These are phyloP conservation scores for Gymnosoma rotundatum DNA, from an alignment of 2,888 invertebrate species.

Conservation along the genomic window DNA sequence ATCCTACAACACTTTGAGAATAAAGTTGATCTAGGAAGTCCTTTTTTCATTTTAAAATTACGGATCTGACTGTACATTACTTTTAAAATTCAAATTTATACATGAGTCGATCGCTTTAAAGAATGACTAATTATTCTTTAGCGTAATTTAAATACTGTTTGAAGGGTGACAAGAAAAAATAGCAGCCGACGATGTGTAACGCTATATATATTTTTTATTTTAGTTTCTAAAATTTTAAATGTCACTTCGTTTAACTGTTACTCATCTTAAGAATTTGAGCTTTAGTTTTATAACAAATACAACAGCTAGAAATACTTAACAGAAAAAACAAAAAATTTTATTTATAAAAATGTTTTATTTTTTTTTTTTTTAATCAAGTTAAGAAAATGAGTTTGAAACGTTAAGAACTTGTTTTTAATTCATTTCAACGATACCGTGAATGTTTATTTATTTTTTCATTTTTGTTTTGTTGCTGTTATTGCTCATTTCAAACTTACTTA, in stretches of 20 bases:
- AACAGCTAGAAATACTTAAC: constrained; percentile 43
- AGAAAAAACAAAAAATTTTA: constrained; percentile 23
- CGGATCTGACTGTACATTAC: too few relatives aligned
- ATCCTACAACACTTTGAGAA: too few relatives aligned
- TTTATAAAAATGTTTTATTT: constrained; percentile 33
- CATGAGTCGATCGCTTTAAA: too few relatives aligned
- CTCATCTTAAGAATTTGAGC: constrained; percentile 53
- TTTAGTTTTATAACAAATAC: constrained; percentile 52
- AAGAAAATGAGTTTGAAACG: constrained; percentile 66
- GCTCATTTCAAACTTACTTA: constrained; percentile 59
- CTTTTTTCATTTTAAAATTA: too few relatives aligned
- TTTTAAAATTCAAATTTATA: too few relatives aligned
- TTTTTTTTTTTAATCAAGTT: constrained; percentile 40
- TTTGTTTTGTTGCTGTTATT: constrained; percentile 40
- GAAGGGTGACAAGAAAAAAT: not conserved
- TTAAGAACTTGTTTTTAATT: constrained; percentile 69
- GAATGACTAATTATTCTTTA: not conserved
- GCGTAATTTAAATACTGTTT: not conserved
- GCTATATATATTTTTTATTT: not conserved
- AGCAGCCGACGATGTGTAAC: not conserved
- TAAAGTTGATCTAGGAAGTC: too few relatives aligned
- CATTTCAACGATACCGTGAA: constrained; percentile 46
- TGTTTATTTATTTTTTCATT: constrained; percentile 43
- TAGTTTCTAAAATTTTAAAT: not conserved
- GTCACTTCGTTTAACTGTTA: constrained; percentile 37